Conservation (phyloP, 2,113 vertebrate genomes). For the Toxostoma redivivum region DNA sequence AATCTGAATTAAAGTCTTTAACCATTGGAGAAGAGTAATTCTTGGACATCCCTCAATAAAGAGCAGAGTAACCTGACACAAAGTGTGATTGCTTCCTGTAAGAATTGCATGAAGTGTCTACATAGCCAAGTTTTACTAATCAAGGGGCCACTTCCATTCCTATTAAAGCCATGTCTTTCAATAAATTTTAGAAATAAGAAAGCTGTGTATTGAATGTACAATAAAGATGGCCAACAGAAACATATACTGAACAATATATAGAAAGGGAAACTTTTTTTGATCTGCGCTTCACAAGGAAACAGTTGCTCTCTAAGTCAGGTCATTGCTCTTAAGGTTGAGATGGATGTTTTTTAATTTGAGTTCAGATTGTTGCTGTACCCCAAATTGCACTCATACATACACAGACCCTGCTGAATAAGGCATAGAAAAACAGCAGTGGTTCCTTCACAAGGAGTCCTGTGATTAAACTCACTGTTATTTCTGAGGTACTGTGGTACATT, state of each 20-base stretch:
- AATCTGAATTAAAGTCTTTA: neutral
- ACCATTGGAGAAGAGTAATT: neutral
- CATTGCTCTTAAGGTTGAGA: neutral
- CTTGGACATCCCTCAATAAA: neutral
- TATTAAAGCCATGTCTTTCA: neutral
- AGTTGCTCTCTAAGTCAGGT: neutral
- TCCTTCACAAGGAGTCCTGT: neutral
- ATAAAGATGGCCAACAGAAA: neutral
- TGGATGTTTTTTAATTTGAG: neutral
- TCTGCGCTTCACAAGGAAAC: neutral
- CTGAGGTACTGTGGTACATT: neutral
- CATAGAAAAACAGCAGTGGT: neutral
- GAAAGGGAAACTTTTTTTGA: neutral
- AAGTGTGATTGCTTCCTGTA: neutral
- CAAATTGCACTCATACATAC: neutral
- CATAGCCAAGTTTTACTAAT: neutral
- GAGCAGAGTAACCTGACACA: neutral
- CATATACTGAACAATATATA: neutral
- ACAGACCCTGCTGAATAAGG: neutral
- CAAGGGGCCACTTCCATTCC: neutral
- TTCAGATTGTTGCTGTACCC: neutral
- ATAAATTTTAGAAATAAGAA: neutral
- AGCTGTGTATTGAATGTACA: neutral
- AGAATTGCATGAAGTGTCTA: neutral
- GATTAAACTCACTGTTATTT: neutral